Evolutionary conservation across 2,888 invertebrate genomes (phyloP), one percentile per base, ranked within the genome.

Genomic region (Eledona agricola): DNA sequence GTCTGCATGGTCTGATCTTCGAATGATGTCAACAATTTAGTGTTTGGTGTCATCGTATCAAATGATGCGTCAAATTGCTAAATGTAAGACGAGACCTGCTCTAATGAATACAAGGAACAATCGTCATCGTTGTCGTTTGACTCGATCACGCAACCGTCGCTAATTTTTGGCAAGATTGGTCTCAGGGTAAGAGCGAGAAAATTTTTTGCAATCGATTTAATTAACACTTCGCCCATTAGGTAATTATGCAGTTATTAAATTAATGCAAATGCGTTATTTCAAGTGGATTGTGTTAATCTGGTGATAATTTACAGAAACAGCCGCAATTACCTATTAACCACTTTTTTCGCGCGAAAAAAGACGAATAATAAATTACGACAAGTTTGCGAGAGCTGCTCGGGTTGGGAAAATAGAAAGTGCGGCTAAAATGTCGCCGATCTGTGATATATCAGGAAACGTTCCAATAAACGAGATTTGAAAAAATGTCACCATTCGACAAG

Each of bases 381-480:
- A n/a, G 11, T 26, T 28, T 6, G n/a, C n/a, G n/a, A n/a, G n/a
- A n/a, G n/a, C n/a, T n/a, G n/a, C n/a, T 5, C 7, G 12, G 7
- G 17, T 31, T 31, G 17, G 6, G 28, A 40, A 40, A 40, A 40
- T 40, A 35, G 40, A 40, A 40, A 40, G 40, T 15, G 9, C 29
- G 28, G 23, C n/a, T 28, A 40, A 40, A 40, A 40, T 40, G 40
- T 37, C 37, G 6, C 13, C 28, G 19, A 15, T 12, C 9, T 26
- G 28, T 40, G 19, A 38, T 38, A 16, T 38, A 38, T 35, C 31
- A 15, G 7, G 23, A 23, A 26, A 40, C 26, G 19, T 40, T 40
- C 19, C 19, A 20, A 23, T 28, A n/a, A n/a, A n/a, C n/a, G n/a
- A n/a, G 7, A 28, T 29, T 19, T 9, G 7, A 38, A 42, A 13